Conservation (phyloP, 2,888 invertebrate genomes). For the Lordiphosa fenestrarum region DNA sequence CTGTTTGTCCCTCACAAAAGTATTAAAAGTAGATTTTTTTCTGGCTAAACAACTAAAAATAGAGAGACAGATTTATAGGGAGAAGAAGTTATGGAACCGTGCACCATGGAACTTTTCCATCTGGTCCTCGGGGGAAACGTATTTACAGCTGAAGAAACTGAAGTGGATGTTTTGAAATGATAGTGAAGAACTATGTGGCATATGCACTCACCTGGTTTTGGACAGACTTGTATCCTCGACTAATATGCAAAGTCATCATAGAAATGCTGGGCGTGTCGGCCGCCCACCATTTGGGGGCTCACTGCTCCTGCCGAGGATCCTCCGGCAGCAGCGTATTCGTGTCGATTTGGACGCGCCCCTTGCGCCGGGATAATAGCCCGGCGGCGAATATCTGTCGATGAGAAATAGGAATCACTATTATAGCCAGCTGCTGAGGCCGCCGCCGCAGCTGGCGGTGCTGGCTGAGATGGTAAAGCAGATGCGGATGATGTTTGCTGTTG, state of each 20-base stretch:
- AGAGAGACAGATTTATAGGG: slow-evolving; percentile 26
- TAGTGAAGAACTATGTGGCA: background rate
- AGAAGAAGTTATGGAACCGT: slow-evolving; percentile 33
- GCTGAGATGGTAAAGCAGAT: slow-evolving; percentile 52
- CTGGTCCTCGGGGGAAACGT: slow-evolving; percentile 11
- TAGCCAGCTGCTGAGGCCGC: slow-evolving; percentile 35
- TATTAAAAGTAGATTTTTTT: slow-evolving; percentile 46
- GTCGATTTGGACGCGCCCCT: slow-evolving; percentile 67
- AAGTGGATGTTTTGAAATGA: slow-evolving; percentile 21
- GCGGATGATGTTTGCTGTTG: slow-evolving; percentile 41
- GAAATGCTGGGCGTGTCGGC: slow-evolving; percentile 75
- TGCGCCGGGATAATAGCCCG: slow-evolving; percentile 74
- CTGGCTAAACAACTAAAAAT: slow-evolving; percentile 49
- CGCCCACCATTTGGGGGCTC: slow-evolving; percentile 23
- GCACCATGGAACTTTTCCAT: slow-evolving; percentile 29
- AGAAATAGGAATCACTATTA: slow-evolving; percentile 79
- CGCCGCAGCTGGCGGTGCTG: slow-evolving; percentile 26
- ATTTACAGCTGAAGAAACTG: slow-evolving; percentile 12
- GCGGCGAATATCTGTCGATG: slow-evolving; percentile 79
- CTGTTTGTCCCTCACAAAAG: slow-evolving; percentile 30
- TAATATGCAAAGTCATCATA: slow-evolving; percentile 78
- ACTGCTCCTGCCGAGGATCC: slow-evolving; percentile 37
- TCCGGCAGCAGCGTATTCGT: slow-evolving; percentile 69
- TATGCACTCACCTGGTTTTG: slow-evolving; percentile 23
- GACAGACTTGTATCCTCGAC: slow-evolving; percentile 32